Evolutionary conservation across 2,888 invertebrate species (phyloP).

Genomic region (Eucera pruinosa): DNA sequence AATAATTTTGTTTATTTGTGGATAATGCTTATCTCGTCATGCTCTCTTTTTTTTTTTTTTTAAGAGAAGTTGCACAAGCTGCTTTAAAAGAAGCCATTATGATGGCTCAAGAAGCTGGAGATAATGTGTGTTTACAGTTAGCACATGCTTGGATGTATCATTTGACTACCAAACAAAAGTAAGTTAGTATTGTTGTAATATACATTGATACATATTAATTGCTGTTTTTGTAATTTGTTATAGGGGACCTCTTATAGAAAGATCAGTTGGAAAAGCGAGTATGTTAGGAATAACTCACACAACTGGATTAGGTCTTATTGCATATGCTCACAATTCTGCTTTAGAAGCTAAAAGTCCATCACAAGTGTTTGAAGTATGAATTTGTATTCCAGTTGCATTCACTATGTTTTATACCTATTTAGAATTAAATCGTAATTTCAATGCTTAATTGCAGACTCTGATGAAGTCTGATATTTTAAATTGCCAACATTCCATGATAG

Average conservation of each 20-base stretch:
- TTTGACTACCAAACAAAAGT: constrained; percentile 85
- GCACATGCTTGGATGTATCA: constrained; percentile 93
- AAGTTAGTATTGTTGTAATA: constrained; percentile 42
- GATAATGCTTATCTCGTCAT: not conserved
- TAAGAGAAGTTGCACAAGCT: constrained; percentile 90
- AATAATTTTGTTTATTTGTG: constrained; percentile 30
- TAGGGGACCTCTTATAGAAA: constrained; percentile 88
- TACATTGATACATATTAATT: constrained; percentile 10
- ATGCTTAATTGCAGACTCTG: constrained; percentile 87
- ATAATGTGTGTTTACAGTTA: constrained; percentile 93
- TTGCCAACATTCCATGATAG: constrained; percentile 92
- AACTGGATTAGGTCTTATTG: constrained; percentile 90
- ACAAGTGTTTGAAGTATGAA: constrained; percentile 87
- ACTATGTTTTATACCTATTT: not conserved
- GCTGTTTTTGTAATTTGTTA: constrained; percentile 76
- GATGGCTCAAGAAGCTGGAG: constrained; percentile 94
- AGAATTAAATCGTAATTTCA: not conserved
- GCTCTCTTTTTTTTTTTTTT: constrained; percentile 69
- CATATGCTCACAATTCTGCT: constrained; percentile 91
- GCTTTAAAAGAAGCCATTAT: constrained; percentile 94
- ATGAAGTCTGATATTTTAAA: constrained; percentile 94
- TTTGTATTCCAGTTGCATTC: not conserved
- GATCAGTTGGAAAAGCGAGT: constrained; percentile 89
- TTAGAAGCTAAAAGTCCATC: constrained; percentile 88
- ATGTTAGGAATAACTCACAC: constrained; percentile 89